Base-by-base conservation (phyloP, 37 sponge, comb jelly and placozoan species). In the Beroe ovata region DNA sequence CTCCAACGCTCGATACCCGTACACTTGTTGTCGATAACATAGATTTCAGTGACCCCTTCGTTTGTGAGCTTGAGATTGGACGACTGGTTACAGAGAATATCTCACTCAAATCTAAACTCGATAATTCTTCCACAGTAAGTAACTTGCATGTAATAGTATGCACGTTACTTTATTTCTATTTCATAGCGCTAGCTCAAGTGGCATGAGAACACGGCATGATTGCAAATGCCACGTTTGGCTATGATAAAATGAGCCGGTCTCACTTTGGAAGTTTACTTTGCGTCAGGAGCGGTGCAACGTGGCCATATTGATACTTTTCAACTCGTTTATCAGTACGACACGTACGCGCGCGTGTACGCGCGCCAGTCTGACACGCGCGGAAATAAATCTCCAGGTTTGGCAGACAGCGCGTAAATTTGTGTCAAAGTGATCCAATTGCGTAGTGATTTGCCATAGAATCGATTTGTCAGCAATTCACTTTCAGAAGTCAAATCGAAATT, bases 281-380 rank as follows among this genome's bases (percentile, higher is more conserved):
- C 33, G 69, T 29, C 32, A 18, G 35, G 18, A 34, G 69, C 36
- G 69, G 34, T 14, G 36, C 29, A 2, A 66, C 34, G 29, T 25
- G 3, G 16, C 6, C 63, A 11, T 66, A 30, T 18, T 1, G 28
- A 66, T 30, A 66, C 4, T 66, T 66, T 26, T 34, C 18, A 34
- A n/a, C n/a, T 66, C 69, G 34, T 33, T 32, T 33, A 26, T 4
- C 29, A 14, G 19, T 37, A 66, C 29, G 34, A 66, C 69, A 66
- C 69, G 69, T 66, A 1, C 69, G 69, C 69, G 69, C 69, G 69
- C 69, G 69, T 37, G 69, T n/a, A n/a, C n/a, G n/a, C n/a, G 63
- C n/a, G n/a, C n/a, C n/a, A n/a, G n/a, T n/a, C n/a, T n/a, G n/a
- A n/a, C n/a, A n/a, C n/a, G n/a, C n/a, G n/a, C n/a, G n/a, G n/a